phyloP scores from a whole-genome alignment of 2,797 vertebrate genomes.

The Hylomyscus alleni region DNA sequence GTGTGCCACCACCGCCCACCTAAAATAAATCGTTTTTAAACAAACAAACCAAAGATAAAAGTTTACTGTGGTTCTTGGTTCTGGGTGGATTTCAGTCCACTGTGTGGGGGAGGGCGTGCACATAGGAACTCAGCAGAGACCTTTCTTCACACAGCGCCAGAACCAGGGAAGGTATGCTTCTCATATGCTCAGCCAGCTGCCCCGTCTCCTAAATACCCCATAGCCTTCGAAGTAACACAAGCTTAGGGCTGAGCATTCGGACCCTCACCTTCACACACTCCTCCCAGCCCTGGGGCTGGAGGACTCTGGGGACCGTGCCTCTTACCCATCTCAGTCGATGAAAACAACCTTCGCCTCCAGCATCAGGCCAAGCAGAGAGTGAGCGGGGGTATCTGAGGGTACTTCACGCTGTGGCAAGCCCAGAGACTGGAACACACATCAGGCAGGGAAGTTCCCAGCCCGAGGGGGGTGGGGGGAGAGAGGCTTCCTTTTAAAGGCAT shows the following conservation, averaged over 20 bases:
- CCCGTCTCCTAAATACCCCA: neutral
- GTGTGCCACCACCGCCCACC: no score
- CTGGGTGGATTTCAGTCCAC: neutral
- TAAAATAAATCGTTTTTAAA: neutral
- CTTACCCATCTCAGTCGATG: no score
- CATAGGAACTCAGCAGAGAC: neutral
- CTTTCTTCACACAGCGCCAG: neutral
- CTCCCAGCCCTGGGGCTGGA: neutral
- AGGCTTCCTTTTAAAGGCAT: slow-evolving; percentile 14
- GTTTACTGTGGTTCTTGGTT: neutral
- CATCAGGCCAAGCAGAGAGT: neutral
- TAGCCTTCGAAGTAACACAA: neutral
- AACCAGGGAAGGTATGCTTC: neutral
- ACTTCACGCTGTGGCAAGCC: neutral
- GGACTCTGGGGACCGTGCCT: neutral
- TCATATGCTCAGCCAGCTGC: neutral
- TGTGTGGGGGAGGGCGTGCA: no score
- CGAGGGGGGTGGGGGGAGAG: neutral
- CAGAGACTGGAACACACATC: neutral
- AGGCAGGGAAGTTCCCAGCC: neutral
- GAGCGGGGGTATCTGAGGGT: neutral
- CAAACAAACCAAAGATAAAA: neutral
- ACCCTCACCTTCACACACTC: neutral
- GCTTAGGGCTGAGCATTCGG: neutral
- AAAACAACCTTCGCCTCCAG: accelerated